Base-by-base conservation (phyloP, 2,797 vertebrate species). In the Rhinogobio ventralis region DNA sequence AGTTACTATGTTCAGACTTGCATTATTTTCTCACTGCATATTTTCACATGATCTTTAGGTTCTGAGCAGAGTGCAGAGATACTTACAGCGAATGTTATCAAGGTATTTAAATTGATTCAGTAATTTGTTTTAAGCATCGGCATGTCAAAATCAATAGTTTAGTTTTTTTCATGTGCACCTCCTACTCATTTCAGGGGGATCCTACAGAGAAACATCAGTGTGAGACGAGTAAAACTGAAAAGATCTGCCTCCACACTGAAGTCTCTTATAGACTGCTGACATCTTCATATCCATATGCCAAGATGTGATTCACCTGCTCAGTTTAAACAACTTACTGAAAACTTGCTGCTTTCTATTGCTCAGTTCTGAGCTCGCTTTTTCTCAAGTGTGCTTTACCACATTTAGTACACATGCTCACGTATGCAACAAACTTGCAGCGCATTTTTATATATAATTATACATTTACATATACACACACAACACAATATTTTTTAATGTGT, bases 211-310 rank as follows among this genome's bases (percentile, higher is more conserved):
- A 33, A 23, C 78, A 81, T 68, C 69, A 85, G 33, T 85, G 84
- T 85, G 45, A n/a, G 30, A 64, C 1, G 55, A 66, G 55, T 64
- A 64, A 66, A 6, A n/a, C 19, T 20, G 77, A 49, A 81, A 28
- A 85, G 46, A 17, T 81, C 45, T 85, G 77, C 23, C 30, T 71
- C 15, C 78, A 81, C 49, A 74, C 71, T 57, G 78, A 85, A 85
- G 85, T 86, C 53, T 69, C 20, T 46, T 82, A 82, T 81, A 82
- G 25, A 76, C 39, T 68, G 45, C n/a, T 80, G 57, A 53, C 77
- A 67, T 68, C 64, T 69, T 1, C 13, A 71, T 20, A 79, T 66
- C 19, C 42, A 13, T 36, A 36, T 33, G 13, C 36, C 75, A 71
- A 71, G 39, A 71, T 71, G 5, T 71, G 39, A 71, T 68, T 68